Evolutionary conservation across 2,888 invertebrate species (phyloP), one percentile per base, ranked within the genome.

Genomic region (Agrenia bidenticulata): DNA sequence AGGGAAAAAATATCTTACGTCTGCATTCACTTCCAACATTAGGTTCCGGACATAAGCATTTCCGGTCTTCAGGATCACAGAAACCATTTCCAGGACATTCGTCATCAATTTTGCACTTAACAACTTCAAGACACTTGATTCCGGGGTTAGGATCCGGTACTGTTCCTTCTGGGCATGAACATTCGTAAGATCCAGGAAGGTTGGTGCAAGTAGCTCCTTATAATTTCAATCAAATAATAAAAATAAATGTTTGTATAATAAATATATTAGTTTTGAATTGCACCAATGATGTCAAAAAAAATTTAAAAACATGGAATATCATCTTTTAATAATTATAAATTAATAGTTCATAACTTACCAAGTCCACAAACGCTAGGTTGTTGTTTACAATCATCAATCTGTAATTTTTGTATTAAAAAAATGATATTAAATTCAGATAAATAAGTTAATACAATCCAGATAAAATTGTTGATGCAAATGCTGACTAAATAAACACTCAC

Each of bases 81-180:
- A 92, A 82, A 4, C 93, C 88, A 82, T 94, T 94, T 76, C 94
- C 94, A 26, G 93, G 92, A 80, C 94, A 94, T 72, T 92, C 89
- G 58, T 84, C 84, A 78, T 90, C 88, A 1, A 79, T 80, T 70
- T 85, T 84, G 78, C 94, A 94, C 27, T 87, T 88, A 13, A 92
- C 87, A 73, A 92, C 87, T 77, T 89, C 90, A 54, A 89, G 88
- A 79, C 94, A 94, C 78, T 88, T 88, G 1, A 88, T 85, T 76
- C 86, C 85, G 1, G 93, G 87, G 80, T 92, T 92, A 7, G 93
- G 92, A 80, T 92, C 91, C 17, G 92, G 87, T 66, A 91, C 82
- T 0, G 88, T 88, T 70, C 89, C 89, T 64, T 88, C 88, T 0
- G 92, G 91, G 78, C 94, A 94, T 73, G 86, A 83, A 78, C 94